Evolutionary conservation across 2,888 invertebrate species (phyloP).

Genomic region (Ichneumon xanthorius): DNA sequence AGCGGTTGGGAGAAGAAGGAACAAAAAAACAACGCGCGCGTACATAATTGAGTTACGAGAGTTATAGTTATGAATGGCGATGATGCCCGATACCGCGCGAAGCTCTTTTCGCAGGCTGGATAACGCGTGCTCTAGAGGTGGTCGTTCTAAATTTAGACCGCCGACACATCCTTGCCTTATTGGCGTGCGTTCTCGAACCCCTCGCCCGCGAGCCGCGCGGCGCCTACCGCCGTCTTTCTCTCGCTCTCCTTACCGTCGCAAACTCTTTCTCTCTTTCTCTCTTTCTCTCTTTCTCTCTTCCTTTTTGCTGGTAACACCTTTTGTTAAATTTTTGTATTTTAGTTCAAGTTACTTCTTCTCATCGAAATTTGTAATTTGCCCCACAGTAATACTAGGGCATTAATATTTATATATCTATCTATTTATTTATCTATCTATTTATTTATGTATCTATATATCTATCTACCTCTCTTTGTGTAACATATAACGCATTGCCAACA

Average conservation of each 20-base stretch:
- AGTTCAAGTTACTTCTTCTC: too few species aligned
- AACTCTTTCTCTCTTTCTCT: too few species aligned
- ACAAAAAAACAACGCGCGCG: neutral
- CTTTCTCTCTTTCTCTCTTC: slow-evolving; percentile 12
- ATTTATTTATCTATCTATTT: too few species aligned
- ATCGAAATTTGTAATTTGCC: too few species aligned
- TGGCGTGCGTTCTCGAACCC: slow-evolving; percentile 42
- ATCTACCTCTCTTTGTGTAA: neutral
- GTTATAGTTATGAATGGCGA: slow-evolving; percentile 11
- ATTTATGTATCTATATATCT: too few species aligned
- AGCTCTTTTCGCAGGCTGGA: slow-evolving; percentile 27
- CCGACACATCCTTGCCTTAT: slow-evolving; percentile 61
- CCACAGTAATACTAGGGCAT: too few species aligned
- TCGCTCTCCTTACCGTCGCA: slow-evolving; percentile 9
- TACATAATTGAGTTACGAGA: slow-evolving; percentile 2
- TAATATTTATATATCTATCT: too few species aligned
- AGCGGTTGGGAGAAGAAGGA: neutral
- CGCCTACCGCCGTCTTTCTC: slow-evolving; percentile 45
- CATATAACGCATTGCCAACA: slow-evolving; percentile 11
- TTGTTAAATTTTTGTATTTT: too few species aligned
- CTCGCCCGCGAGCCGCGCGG: slow-evolving; percentile 11
- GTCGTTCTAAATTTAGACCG: slow-evolving; percentile 60
- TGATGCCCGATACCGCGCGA: slow-evolving; percentile 8
- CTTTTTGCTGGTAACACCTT: too few species aligned
- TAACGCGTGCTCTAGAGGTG: slow-evolving; percentile 47